phyloP scores from a whole-genome alignment of 2,888 invertebrate species.

The Polydrusus cervinus region DNA sequence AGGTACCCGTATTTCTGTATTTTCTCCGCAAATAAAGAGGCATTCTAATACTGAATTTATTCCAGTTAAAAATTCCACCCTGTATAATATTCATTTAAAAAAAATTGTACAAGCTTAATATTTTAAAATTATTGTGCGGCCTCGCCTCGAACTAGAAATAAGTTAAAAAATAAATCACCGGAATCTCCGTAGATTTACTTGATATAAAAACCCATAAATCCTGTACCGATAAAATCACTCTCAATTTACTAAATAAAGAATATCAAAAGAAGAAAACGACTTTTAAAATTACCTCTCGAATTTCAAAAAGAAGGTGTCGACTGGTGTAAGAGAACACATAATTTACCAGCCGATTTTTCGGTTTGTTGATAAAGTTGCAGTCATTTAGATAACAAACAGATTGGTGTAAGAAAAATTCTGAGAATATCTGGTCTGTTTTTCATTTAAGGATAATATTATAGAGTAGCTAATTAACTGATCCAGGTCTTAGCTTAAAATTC shows the following conservation, averaged over 20 bases:
- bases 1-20: too few relatives aligned
- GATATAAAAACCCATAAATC: constrained; percentile 45
- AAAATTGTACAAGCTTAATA: too few relatives aligned
- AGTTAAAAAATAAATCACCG: constrained; percentile 24
- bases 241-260: constrained; percentile 51
- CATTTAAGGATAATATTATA: too few relatives aligned
- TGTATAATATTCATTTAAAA: too few relatives aligned
- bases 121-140: too few relatives aligned
- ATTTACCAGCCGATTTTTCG: constrained; percentile 47
- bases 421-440: background rate
- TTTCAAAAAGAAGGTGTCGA: constrained; percentile 44
- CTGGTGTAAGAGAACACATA: constrained; percentile 35
- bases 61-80: too few relatives aligned
- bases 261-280: constrained; percentile 41
- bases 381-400: constrained; percentile 43
- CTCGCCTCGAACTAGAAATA: constrained; percentile 10
- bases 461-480: too few relatives aligned
- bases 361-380: constrained; percentile 41
- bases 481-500: too few relatives aligned
- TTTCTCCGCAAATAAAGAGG: too few relatives aligned
- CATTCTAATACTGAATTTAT: too few relatives aligned
- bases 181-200: constrained; percentile 36
- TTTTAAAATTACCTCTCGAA: constrained; percentile 48
- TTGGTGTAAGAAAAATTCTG: constrained; percentile 2
- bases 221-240: constrained; percentile 47